Evolutionary conservation across 2,797 vertebrate species (phyloP), one percentile per base, ranked within the genome.

Genomic region (Ctenopoma kingsleyae): DNA sequence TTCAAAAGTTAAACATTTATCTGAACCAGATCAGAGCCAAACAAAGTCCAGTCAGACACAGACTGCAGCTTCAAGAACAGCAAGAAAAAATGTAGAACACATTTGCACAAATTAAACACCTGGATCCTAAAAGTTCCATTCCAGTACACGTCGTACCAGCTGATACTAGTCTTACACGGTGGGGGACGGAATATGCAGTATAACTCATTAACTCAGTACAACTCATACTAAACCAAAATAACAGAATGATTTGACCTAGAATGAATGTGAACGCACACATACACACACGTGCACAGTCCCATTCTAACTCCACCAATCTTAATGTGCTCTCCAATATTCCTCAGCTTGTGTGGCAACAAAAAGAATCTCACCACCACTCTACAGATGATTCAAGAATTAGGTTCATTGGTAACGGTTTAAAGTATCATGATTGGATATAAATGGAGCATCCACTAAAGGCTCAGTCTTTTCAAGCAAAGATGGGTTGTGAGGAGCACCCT

Each of bases 1-100:
- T 85, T 84, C 66, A 80, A 83, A 71, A 89, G 79, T 84, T 86
- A 56, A 69, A 63, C 78, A 72, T 87, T 89, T 85, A 87, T 88
- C 82, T 83, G 70, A 83, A 72, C 65, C 76, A 74, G 68, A 86
- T 87, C 82, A 81, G 67, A 85, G 73, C 66, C 60, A 63, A 74
- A 65, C 53, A 2, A 6, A 69, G 76, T 78, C 71, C 72, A 73
- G 59, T 81, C 83, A 70, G 57, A 75, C 76, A 74, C 66, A 49
- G 46, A 46, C 48, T 59, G 30, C 53, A 83, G 78, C 52, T 43
- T 67, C 19, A 40, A 74, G 40, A 77, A 65, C 35, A 38, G 57
- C 9, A 6, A 53, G 41, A 11, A 6, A 8, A 15, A 4, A 1
- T 13, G 30, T n/a, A 65, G 72, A 78, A 49, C 49, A 49, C 20